phyloP scores from a whole-genome alignment of 1,140 invertebrate species.

The Zaprionus camerounensis region DNA sequence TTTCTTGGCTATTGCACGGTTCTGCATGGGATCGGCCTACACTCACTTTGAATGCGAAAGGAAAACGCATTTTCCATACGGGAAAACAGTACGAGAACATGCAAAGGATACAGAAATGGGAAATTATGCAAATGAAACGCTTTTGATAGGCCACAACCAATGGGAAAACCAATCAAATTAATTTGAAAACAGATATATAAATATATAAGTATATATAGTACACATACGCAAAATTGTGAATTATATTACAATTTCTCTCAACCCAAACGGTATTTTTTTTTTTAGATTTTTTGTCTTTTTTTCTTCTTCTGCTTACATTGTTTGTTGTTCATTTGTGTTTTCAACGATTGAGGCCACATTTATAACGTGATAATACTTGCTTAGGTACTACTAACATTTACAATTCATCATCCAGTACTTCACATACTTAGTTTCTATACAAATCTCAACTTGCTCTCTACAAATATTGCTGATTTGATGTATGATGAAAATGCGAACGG shows the following conservation, averaged over 20 bases:
- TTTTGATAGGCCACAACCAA: constrained; percentile 15
- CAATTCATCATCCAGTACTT: constrained; percentile 34
- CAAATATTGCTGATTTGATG: constrained; percentile 33
- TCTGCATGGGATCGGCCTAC: constrained; percentile 13
- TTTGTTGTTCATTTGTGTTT: constrained; percentile 20
- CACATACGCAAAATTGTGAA: constrained; percentile 16
- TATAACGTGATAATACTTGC: constrained; percentile 54
- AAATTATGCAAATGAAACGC: background rate
- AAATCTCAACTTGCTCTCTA: constrained; percentile 12
- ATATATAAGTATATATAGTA: constrained; percentile 14
- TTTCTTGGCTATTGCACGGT: constrained; percentile 8
- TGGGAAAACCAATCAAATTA: background rate
- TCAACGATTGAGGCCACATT: constrained; percentile 44
- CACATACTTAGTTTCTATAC: constrained; percentile 35
- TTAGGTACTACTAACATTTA: constrained; percentile 49
- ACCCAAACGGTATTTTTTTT: constrained; percentile 19
- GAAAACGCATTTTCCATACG: constrained; percentile 1
- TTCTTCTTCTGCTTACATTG: constrained; percentile 4
- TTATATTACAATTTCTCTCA: constrained; percentile 33
- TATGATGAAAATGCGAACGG: constrained; percentile 7
- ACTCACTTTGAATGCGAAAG: constrained; percentile 8
- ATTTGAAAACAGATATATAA: background rate
- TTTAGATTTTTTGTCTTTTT: background rate
- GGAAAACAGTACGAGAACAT: background rate
- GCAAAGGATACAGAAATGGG: constrained; percentile 3